Base-by-base conservation (phyloP, 2,113 vertebrate genomes). In the Galbula dea region DNA sequence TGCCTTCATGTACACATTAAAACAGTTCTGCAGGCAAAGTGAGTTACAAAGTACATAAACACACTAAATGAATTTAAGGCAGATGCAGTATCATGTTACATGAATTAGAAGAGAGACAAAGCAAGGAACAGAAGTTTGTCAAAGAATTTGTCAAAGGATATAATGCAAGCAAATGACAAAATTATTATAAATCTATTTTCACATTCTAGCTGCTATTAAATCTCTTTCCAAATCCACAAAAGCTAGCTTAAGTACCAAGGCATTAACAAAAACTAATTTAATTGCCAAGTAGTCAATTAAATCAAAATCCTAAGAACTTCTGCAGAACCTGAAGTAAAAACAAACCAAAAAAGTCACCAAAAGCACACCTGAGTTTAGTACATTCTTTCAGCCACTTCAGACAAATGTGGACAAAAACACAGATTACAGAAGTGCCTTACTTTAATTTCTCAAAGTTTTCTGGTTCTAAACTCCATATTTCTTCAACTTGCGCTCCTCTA, bases 391-490 rank as follows among this genome's bases (percentile, higher is more conserved):
- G 26, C 1, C 0, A 69, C 34, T 46, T 91, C 19, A 78, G 26
- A 76, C 1, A 62, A 63, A 57, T 3, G 4, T 27, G 26, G 88
- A 49, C 34, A 65, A 55, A 73, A 55, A 1, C 0, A 9, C 7
- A 67, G 6, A 27, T 55, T 54, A 32, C 17, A 46, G 66, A 87
- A 69, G 21, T 17, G 51, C 69, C 98, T 98, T 97, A 99, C 99
- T 99, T 99, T 71, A 99, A 96, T 96, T 99, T 99, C 97, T 99
- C 99, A 96, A 99, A 99, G 96, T 98, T 99, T 91, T 99, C 99
- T 72, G 99, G 99, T 79, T 99, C 99, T 98, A 99, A 98, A 90
- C 99, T 99, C 99, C 99, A 99, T 86, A 99, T 99, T 97, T 99
- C 99, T 96, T 99, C 99, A 51, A 99, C 99, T 96, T 99, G 99